Percentiles rank a stretch among this genome's conserved stretches.
Evolutionary conservation across 2,113 vertebrate species (phyloP).

Genomic region (Phodopus roborovskii): DNA sequence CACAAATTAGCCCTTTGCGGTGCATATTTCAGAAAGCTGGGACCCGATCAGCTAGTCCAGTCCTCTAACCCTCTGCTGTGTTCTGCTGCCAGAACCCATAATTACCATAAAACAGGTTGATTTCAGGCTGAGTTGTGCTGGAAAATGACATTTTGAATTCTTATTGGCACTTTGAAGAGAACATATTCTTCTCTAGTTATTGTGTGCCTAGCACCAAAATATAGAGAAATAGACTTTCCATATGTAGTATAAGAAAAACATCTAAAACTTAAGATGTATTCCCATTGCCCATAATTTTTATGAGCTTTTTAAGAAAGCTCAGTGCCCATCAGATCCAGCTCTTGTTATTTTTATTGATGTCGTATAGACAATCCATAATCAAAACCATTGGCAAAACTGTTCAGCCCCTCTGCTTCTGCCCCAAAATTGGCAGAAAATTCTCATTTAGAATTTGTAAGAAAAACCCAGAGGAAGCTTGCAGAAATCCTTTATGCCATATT

Average conservation of each 20-base stretch:
- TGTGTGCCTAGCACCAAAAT: constrained; percentile 67
- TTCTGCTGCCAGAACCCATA: constrained; percentile 72
- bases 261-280: constrained; percentile 69
- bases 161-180: constrained; percentile 75
- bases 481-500: constrained; percentile 68
- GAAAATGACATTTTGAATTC: constrained; percentile 80
- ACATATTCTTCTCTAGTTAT: constrained; percentile 63
- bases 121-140: constrained; percentile 74
- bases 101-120: constrained; percentile 77
- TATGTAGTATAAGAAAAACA: constrained; percentile 72
- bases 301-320: constrained; percentile 69
- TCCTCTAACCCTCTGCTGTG: constrained; percentile 63
- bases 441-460: constrained; percentile 71
- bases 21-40: constrained; percentile 67
- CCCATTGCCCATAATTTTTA: constrained; percentile 68
- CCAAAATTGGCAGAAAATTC: constrained; percentile 74
- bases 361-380: constrained; percentile 69
- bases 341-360: constrained; percentile 68
- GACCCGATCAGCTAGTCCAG: constrained; percentile 52
- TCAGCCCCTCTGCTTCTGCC: constrained; percentile 46
- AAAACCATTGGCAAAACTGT: constrained; percentile 58
- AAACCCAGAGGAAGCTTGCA: constrained; percentile 65
- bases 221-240: constrained; percentile 72
- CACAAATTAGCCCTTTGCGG: constrained; percentile 52
- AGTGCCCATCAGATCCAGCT: constrained; percentile 63